Evolutionary conservation across 2,113 vertebrate genomes (phyloP), one percentile per base, ranked within the genome.

Genomic region (Scophthalmus maximus): DNA sequence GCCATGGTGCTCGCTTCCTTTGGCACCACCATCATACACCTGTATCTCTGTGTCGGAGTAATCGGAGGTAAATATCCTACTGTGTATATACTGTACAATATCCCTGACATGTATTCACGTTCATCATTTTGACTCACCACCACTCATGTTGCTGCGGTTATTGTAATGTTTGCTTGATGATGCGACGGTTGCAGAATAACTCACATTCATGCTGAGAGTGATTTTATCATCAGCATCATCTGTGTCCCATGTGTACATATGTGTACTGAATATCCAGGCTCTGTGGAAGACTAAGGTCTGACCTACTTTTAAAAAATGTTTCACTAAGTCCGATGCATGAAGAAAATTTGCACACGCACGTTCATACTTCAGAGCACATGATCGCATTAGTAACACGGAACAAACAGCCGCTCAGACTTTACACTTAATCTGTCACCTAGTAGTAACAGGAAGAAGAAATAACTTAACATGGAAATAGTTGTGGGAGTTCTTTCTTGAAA

Each of bases 61-160:
- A 90, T 95, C 75, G 95, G 95, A 91, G 95, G 93, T 96, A 91
- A 68, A n/a, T n/a, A n/a, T n/a, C n/a, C n/a, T n/a, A n/a, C n/a
- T n/a, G n/a, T n/a, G n/a, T n/a, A n/a, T n/a, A n/a, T n/a, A n/a
- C 10, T 6, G 36, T 9, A 20, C 17, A 49, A 22, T 25, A 36
- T n/a, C 27, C n/a, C 5, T 51, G 22, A 53, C 42, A 56, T 18
- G 8, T 18, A 34, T 15, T 52, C 8, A 40, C 5, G n/a, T 30
- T 29, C 2, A 47, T 32, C 56, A 25, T 55, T 25, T 64, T 36
- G 15, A 32, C 0, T 1, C 10, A n/a, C 42, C 34, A 56, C 18
- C 12, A 6, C 15, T 27, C 20, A 30, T 10, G 30, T n/a, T 23
- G 18, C 17, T 55, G 32, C 10, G 78, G 47, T 20, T 55, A 46